These are phyloP conservation scores for Hipposideros armiger DNA, from an alignment of 2,113 vertebrate species.

Conservation along the genomic window DNA sequence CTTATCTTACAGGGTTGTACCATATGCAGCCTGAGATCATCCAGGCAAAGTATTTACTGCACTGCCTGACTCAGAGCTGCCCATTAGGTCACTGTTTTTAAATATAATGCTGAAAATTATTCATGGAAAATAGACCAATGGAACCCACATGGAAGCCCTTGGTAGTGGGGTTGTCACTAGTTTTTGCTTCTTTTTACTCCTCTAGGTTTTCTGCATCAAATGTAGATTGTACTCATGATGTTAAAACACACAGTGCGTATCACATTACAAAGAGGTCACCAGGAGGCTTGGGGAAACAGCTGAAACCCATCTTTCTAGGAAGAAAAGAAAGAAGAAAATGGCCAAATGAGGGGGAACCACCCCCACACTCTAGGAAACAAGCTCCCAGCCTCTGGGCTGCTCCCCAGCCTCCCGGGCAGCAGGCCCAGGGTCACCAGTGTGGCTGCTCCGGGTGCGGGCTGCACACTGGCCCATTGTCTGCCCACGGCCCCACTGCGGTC, in stretches of 20 bases:
- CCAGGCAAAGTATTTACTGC: background rate
- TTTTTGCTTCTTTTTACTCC: background rate
- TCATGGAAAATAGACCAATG: background rate
- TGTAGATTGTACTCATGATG: background rate
- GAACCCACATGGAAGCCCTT: background rate
- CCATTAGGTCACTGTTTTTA: background rate
- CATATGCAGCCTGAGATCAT: background rate
- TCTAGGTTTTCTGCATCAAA: constrained; percentile 19
- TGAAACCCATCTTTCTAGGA: constrained; percentile 82
- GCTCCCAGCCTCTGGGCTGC: background rate
- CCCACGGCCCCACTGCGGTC: constrained; percentile 49
- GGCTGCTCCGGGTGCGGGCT: background rate
- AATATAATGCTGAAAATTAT: background rate
- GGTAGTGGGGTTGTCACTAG: too few relatives aligned
- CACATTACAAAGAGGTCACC: background rate
- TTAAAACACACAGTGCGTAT: background rate
- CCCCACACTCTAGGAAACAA: constrained; percentile 74
- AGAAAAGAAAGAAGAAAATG: constrained; percentile 64
- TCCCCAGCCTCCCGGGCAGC: constrained; percentile 26
- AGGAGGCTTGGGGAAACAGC: constrained; percentile 66
- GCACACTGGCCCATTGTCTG: constrained; percentile 82
- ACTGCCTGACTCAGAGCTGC: background rate
- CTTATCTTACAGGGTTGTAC: background rate
- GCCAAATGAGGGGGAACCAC: constrained; percentile 33
- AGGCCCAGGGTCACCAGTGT: background rate